Evolutionary conservation across 2,797 vertebrate species (phyloP), one percentile per base, ranked within the genome.

Genomic region (Pagetopsis macropterus): DNA sequence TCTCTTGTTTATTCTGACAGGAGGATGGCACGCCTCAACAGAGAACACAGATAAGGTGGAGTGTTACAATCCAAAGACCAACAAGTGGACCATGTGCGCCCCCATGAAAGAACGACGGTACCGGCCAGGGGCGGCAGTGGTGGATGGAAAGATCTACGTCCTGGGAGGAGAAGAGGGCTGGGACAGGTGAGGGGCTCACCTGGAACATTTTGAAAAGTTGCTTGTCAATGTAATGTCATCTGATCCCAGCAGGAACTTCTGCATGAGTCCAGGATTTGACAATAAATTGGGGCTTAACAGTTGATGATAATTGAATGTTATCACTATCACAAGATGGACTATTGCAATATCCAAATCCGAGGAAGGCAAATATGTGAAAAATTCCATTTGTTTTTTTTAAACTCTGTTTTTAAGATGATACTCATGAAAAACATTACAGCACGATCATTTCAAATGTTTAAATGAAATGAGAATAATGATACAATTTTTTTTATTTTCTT

Each of bases 41-140:
- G 95, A 96, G 76, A 96, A 95, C 92, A 96, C 94, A 0, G 94
- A 96, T 78, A 96, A 96, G 75, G 95, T 95, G 40, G 95, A 96
- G 88, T 94, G 93, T 81, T 95, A 94, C 56, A 92, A 95, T 72
- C 95, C 95, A 17, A 95, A 94, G 55, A 95, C 90, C 65, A 94
- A 95, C 85, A 88, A 90, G 80, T 96, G 95, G 95, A 95, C 92
- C 9, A 95, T 95, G 95, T 95, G 95, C 2, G 94, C 95, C 4
- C 94, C 95, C 12, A 95, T 95, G 95, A 95, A 94, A 65, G 95
- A 96, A 65, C 78, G 95, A 1, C 94, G 95, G 19, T 95, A 95
- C 81, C 88, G 95, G 41, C 95, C 95, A 0, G 95, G 94, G 0
- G 95, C 92, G 54, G 94, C 94, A 5, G 95, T 95, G 13, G 94